Evolutionary conservation across 2,797 vertebrate species (phyloP).

Genomic region (Mormyrops attenuatus): DNA sequence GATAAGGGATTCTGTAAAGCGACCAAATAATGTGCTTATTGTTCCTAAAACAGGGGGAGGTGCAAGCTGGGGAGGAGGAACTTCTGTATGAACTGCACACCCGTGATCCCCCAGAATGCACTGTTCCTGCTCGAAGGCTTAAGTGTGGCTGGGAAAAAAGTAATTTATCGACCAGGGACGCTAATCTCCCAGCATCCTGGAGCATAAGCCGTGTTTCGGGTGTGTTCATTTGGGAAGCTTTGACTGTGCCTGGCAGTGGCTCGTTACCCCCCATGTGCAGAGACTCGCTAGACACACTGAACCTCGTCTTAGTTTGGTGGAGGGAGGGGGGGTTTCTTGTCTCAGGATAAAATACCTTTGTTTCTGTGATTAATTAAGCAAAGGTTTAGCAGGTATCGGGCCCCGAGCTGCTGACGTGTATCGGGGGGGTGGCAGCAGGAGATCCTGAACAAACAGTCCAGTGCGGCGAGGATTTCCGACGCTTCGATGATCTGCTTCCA

Average conservation of each 20-base stretch:
- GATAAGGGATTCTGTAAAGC: neutral
- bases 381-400: neutral
- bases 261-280: neutral
- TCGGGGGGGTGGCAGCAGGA: neutral
- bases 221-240: conserved; percentile 7
- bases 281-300: neutral
- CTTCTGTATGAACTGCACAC: neutral
- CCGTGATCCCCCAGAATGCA: neutral
- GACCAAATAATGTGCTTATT: neutral
- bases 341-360: neutral
- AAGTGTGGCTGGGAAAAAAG: conserved; percentile 7
- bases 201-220: neutral
- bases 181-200: conserved; percentile 12
- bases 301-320: neutral
- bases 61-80: too few species aligned
- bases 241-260: neutral
- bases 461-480: neutral
- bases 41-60: neutral
- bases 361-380: neutral
- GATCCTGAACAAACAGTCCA: neutral
- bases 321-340: neutral
- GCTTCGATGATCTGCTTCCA: neutral
- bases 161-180: conserved; percentile 16
- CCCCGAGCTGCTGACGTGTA: neutral
- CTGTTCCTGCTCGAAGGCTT: neutral